These are phyloP conservation scores for Elaphurus davidianus DNA, from an alignment of 2,113 vertebrate species.

Conservation along the genomic window DNA sequence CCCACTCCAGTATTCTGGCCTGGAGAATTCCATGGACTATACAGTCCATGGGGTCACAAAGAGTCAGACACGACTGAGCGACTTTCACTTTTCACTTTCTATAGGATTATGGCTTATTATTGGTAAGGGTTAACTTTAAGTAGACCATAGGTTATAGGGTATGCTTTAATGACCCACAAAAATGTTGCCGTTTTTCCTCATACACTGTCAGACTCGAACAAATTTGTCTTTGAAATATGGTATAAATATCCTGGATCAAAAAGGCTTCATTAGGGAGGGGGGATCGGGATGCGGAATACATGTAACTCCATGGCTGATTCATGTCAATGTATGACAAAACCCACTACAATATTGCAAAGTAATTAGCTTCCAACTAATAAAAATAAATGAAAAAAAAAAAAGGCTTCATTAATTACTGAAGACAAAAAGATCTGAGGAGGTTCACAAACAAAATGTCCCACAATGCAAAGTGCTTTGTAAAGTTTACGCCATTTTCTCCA, in stretches of 20 bases:
- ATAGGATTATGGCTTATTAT: background rate
- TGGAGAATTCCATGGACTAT: background rate
- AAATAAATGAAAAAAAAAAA: background rate
- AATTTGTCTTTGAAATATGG: slow-evolving; percentile 61
- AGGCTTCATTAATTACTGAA: slow-evolving; percentile 54
- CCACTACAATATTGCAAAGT: no score
- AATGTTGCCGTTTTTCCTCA: background rate
- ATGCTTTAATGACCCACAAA: slow-evolving; percentile 54
- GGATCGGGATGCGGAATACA: no score
- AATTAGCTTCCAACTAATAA: no score
- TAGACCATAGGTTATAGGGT: slow-evolving; percentile 11
- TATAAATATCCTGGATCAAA: slow-evolving; percentile 61
- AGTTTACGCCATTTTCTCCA: slow-evolving; percentile 44
- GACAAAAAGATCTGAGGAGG: background rate
- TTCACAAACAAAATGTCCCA: slow-evolving; percentile 4
- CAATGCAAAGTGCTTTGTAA: slow-evolving; percentile 39
- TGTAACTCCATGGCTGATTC: no score
- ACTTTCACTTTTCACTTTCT: background rate
- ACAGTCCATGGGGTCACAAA: background rate
- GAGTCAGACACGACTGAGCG: background rate
- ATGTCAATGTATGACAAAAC: no score
- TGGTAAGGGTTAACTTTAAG: slow-evolving; percentile 61
- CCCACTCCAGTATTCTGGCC: background rate
- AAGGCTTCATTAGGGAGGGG: slow-evolving; percentile 20
- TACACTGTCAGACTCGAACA: slow-evolving; percentile 20